Evolutionary conservation across 92 coral and sea anemone species (phyloP), one percentile per base, ranked within the genome.

Genomic region (Porites rus): DNA sequence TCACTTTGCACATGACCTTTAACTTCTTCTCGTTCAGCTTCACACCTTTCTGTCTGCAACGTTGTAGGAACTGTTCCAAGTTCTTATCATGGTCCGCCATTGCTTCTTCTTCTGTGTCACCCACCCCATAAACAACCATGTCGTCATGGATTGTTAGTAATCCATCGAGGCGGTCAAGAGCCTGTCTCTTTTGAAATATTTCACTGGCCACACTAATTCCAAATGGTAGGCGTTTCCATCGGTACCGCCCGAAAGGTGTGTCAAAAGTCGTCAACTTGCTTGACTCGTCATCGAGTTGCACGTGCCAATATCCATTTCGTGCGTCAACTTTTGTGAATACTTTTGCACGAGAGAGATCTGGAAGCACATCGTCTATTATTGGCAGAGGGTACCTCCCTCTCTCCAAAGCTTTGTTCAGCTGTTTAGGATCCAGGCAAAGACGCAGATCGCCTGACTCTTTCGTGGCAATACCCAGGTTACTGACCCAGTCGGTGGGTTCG

Each of bases 171-270:
- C 31, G 31, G 31, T 28, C 31, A 28, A 28, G 31, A 28, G 31
- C 31, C 31, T 28, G 31, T 28, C 31, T 28, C 31, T 28, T 28
- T 25, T 25, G 92, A 64, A 86, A 87, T 65, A 78, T 87, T 81
- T 92, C 88, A 12, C 83, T 56, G 38, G 93, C 67, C 50, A 87
- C 82, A 81, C 87, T 86, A 2, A 87, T 17, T 20, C 95, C 89
- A 88, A 92, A 92, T 17, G 88, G 92, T 54, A 92, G 78, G n/a
- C 94, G 72, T 72, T 77, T 84, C 90, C 88, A 88, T 1, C 68
- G 66, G 81, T 62, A 62, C n/a, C 19, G 81, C 92, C 31, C 31
- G 31, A 28, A 28, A 2, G 31, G 31, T 28, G 31, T 28, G 31
- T 28, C 31, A 28, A 28, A 28, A 28, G 31, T 28, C 3, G 31